Evolutionary conservation across 2,888 invertebrate genomes (phyloP), one percentile per base, ranked within the genome.

Genomic region (Polydrusus tereticollis): DNA sequence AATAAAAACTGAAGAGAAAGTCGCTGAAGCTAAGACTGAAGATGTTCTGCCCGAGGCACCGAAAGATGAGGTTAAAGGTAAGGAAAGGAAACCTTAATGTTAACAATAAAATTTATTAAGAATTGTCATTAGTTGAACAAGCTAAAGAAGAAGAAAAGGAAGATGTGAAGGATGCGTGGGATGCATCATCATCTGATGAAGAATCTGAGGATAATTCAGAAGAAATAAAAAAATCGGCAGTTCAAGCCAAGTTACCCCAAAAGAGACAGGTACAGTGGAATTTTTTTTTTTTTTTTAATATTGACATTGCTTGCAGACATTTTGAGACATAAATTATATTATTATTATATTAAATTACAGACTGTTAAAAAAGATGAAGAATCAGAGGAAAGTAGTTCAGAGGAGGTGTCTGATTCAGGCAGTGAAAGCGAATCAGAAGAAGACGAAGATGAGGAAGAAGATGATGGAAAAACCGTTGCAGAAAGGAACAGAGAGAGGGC

Each of bases 151-250:
- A 67, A n/a, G 47, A 41, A 18, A 78, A 82, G 68, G 83, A 85
- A 38, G 90, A 90, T 73, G 90, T 95, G 0, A 95, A 95, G 83
- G 94, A 95, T 80, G 90, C 94, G 0, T 95, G 95, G 95, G 95
- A 95, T 85, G 93, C 92, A 52, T 89, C 89, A 5, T 81, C 80
- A 58, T 67, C 67, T 47, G 72, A 68, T 33, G 67, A 67, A 60
- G 72, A 72, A 41, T 65, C 63, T 3, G 78, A 78, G n/a, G 89
- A 87, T n/a, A 43, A 29, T 50, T 73, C 73, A 20, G 89, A 87
- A 55, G 52, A 55, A 16, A 18, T 36, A 29, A 26, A 66, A 36
- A 45, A 69, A 72, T 20, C 68, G 55, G 23, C 41, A 47, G 29
- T 45, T 58, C 12, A 2, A 16, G 47, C 23, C 10, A 57, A 43